phyloP scores from a whole-genome alignment of 2,888 invertebrate genomes.

The Meandrusa payeni region DNA sequence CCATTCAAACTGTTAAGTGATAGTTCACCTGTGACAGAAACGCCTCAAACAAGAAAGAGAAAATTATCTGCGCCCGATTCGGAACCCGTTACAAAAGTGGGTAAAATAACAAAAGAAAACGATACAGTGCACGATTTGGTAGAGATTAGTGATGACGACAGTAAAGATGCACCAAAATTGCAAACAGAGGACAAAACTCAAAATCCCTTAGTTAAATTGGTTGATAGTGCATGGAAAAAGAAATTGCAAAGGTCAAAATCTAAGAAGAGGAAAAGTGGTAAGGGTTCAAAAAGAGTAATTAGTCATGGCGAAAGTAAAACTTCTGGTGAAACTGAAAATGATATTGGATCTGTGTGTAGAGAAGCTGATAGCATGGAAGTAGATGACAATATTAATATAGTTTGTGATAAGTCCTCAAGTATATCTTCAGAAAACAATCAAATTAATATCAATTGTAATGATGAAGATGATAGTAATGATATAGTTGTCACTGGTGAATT shows the following conservation, averaged over 20 bases:
- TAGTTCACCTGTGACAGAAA: slow-evolving; percentile 51
- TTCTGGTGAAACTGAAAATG: slow-evolving; percentile 27
- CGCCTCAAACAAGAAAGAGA: slow-evolving; percentile 60
- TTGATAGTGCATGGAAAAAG: slow-evolving; percentile 65
- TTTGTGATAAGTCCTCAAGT: neutral
- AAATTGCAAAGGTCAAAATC: slow-evolving; percentile 50
- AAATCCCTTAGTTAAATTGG: slow-evolving; percentile 68
- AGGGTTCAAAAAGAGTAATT: slow-evolving; percentile 30
- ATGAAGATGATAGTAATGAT: slow-evolving; percentile 27
- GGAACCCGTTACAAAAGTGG: slow-evolving; percentile 58
- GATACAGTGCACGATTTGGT: slow-evolving; percentile 47
- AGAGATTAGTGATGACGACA: slow-evolving; percentile 67
- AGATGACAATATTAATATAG: slow-evolving; percentile 17
- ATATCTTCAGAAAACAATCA: neutral
- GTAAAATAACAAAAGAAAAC: slow-evolving; percentile 66
- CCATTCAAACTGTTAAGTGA: slow-evolving; percentile 80
- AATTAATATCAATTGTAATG: slow-evolving; percentile 2
- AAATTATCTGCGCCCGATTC: slow-evolving; percentile 61
- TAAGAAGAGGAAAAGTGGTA: slow-evolving; percentile 47
- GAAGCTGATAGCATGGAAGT: slow-evolving; percentile 17
- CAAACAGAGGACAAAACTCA: slow-evolving; percentile 40
- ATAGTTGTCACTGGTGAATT: no score
- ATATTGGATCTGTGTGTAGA: slow-evolving; percentile 27
- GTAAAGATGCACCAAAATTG: slow-evolving; percentile 39
- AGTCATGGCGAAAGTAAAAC: slow-evolving; percentile 27